Base-by-base conservation (phyloP, 2,113 vertebrate genomes). In the Xiphias gladius region DNA sequence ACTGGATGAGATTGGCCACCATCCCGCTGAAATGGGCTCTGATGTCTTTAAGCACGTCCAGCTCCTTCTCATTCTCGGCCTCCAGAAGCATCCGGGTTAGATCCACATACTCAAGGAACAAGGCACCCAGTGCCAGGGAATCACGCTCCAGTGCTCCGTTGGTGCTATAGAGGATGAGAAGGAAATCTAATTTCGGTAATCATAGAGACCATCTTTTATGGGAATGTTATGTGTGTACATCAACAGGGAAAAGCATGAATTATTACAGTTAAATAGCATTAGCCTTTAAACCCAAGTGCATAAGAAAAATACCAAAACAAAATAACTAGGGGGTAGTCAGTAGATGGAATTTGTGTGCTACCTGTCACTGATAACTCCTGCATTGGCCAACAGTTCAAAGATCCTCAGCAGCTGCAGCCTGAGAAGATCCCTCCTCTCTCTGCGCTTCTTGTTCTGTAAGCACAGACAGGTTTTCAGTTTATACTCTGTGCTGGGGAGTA, bases 321-420 rank as follows among this genome's bases (percentile, higher is more conserved):
- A 58, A 43, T 10, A 48, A 41, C 20, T 7, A 5, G 3, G 55
- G 9, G 41, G 9, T 24, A 9, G 24, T 41, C 26, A 35, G 28
- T 9, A 32, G 19, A 68, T 39, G 4, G n/a, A 28, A 69, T 32
- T 7, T 48, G 37, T 37, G 22, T 28, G 63, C 46, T 94, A 99
- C 98, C 97, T 99, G 96, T 99, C 98, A 94, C 98, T 99, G 94
- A 99, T 99, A 20, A 99, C 98, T 54, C 96, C 97, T 22, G 98
- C 98, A 73, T 98, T 98, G 52, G 98, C 98, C 89, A 99, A 91
- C 58, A 99, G 96, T 76, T 99, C 98, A 92, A 99, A 99, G 87
- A 99, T 99, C 71, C 98, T 91, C 73, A 99, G 94, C 43, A 99
- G 93, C 46, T 99, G 98, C 46, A 99, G 94, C 73, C 98, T 92